Conservation (phyloP, 2,797 vertebrate species). For the Bucorvus abyssinicus region DNA sequence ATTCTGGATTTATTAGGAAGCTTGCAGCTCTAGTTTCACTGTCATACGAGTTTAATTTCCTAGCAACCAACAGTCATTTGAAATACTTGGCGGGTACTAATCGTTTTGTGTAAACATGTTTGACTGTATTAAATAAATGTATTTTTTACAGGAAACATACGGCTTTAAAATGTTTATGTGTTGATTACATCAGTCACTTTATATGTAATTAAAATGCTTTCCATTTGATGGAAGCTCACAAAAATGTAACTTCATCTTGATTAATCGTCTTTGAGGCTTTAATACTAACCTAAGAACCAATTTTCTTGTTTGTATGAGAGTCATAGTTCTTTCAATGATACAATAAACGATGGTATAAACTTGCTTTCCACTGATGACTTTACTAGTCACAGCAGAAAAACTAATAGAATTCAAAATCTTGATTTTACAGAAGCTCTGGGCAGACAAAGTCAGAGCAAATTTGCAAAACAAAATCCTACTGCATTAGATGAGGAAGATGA, state of each 20-base stretch:
- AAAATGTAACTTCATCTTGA: neutral
- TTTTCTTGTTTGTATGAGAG: slow-evolving; percentile 11
- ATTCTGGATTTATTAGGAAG: neutral
- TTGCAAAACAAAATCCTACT: slow-evolving; percentile 6
- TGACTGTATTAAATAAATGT: neutral
- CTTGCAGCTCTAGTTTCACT: neutral
- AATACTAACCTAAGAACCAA: neutral
- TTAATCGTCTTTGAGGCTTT: neutral
- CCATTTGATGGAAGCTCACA: neutral
- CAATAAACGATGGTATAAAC: neutral
- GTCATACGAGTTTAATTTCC: neutral
- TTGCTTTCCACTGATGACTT: slow-evolving; percentile 4
- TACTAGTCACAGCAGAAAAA: neutral
- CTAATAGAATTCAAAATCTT: neutral
- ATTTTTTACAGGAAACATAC: neutral
- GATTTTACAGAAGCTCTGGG: neutral
- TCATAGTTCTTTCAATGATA: neutral
- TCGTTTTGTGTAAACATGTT: neutral
- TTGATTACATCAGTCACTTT: slow-evolving; percentile 16
- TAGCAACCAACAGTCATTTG: neutral
- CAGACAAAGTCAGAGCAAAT: neutral
- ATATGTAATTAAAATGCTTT: slow-evolving; percentile 47
- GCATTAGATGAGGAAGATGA: neutral
- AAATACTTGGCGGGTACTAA: neutral
- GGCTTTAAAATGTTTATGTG: slow-evolving; percentile 30